Base-by-base conservation (phyloP, 1,140 invertebrate genomes). In the Brachystomella parvula region DNA sequence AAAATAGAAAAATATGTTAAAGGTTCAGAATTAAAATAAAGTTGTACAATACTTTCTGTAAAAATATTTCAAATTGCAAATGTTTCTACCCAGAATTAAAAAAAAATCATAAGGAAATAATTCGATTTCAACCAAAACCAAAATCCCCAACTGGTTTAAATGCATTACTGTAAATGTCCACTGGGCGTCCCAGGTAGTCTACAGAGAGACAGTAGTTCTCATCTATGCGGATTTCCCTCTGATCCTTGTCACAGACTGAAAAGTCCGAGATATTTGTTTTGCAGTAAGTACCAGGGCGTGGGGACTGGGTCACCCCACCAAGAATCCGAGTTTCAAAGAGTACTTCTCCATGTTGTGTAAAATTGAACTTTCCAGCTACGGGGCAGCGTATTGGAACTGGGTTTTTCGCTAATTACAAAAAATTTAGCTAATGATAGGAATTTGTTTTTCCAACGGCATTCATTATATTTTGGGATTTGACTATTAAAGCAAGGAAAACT, bases 161-260 rank as follows among this genome's bases (percentile, higher is more conserved):
- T 31, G 28, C 2, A 26, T 63, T 67, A 86, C 86, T 93, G 83
- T 94, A 94, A 76, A 94, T 94, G 79, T 94, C 94, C 32, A 95
- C 87, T 3, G 94, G 94, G 74, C 89, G 82, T 62, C 93, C 94
- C 72, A 91, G 84, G 79, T 96, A 87, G 81, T 98, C 94, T 2
- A 98, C 92, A n/a, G 92, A 90, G 3, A 96, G 81, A 77, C 95
- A 98, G 73, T 96, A 96, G 69, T 90, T 94, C 75, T 94, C 93
- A 79, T 98, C 94, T 49, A 98, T 87, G 24, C 86, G 83, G 71
- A 96, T 87, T 76, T 92, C 91, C 76, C 95, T 96, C 76, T 96
- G 92, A 77, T 96, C 93, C 1, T 86, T 87, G 80, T 91, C 91
- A 76, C 92, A 95, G 1, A 94, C 90, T 0, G 90, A 94, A 74